Conservation (phyloP, 1,140 invertebrate genomes). For the Hyles euphorbiae region DNA sequence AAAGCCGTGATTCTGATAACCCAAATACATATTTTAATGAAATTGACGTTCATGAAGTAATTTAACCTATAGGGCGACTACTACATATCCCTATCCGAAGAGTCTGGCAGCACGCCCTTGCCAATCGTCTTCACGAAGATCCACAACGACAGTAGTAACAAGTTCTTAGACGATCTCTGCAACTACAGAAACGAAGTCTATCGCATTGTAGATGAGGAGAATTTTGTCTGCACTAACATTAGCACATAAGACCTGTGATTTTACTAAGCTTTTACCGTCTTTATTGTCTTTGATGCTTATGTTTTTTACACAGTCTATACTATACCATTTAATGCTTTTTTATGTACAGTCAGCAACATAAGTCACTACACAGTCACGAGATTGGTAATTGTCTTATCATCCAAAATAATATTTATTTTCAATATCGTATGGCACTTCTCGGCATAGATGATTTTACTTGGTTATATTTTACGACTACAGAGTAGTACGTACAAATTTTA, state of each 20-base stretch:
- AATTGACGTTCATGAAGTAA: too few species aligned
- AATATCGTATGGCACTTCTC: too few species aligned
- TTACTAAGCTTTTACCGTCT: slow-evolving; percentile 1
- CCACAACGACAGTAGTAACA: slow-evolving; percentile 80
- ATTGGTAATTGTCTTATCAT: too few species aligned
- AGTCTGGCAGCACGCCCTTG: slow-evolving; percentile 76
- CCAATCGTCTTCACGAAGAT: slow-evolving; percentile 80
- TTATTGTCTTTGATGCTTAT: neutral
- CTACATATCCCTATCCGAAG: slow-evolving; percentile 78
- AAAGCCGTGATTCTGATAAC: too few species aligned
- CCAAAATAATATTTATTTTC: too few species aligned
- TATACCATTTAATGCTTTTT: neutral
- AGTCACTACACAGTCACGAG: too few species aligned
- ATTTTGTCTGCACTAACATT: slow-evolving; percentile 30
- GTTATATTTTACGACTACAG: too few species aligned
- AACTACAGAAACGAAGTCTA: slow-evolving; percentile 79
- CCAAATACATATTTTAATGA: too few species aligned
- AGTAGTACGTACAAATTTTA: too few species aligned
- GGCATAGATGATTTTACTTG: too few species aligned
- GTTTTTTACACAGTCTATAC: too few species aligned
- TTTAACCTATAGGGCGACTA: slow-evolving; percentile 75
- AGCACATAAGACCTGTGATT: neutral
- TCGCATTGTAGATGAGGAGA: slow-evolving; percentile 76
- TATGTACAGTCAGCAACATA: too few species aligned
- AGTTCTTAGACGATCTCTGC: slow-evolving; percentile 79